These are phyloP conservation scores for Drosophila elegans DNA, from an alignment of 1,140 invertebrate genomes.

Conservation along the genomic window DNA sequence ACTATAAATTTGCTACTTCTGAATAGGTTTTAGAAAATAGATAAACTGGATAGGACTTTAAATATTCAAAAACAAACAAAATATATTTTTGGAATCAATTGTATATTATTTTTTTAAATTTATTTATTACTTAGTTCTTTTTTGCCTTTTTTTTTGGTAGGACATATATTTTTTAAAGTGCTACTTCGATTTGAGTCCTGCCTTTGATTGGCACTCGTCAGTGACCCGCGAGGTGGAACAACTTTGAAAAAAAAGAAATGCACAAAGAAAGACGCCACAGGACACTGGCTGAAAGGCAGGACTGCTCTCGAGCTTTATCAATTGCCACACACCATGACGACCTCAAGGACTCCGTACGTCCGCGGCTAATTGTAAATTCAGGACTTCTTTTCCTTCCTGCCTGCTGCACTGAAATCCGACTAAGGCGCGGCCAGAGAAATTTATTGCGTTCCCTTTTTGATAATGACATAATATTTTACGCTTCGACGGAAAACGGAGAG, in stretches of 20 bases:
- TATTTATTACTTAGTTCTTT: not conserved
- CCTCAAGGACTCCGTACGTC: slow-evolving; percentile 16
- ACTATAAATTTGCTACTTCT: too few relatives aligned
- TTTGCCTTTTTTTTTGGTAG: not conserved
- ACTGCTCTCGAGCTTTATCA: slow-evolving; percentile 67
- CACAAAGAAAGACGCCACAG: slow-evolving; percentile 57
- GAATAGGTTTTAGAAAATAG: too few relatives aligned
- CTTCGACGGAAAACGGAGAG: slow-evolving; percentile 63
- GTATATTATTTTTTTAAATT: not conserved
- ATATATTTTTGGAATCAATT: too few relatives aligned
- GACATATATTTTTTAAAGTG: not conserved
- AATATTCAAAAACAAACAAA: too few relatives aligned
- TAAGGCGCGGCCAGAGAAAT: slow-evolving; percentile 39
- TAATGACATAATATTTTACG: slow-evolving; percentile 84
- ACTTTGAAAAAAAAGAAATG: slow-evolving; percentile 21
- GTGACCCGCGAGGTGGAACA: slow-evolving; percentile 62
- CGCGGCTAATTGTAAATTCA: slow-evolving; percentile 82
- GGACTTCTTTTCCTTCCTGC: slow-evolving; percentile 50
- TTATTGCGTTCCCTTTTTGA: slow-evolving; percentile 77
- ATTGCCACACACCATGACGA: slow-evolving; percentile 75
- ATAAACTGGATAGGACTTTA: too few relatives aligned
- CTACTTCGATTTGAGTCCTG: not conserved
- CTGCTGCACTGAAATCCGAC: slow-evolving; percentile 72
- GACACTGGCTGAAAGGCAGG: slow-evolving; percentile 55
- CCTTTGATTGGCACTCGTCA: slow-evolving; percentile 73